A percentile compares a stretch with the other conserved stretches of the same genome.
These are phyloP conservation scores for Dicyrtomina minuta DNA, from an alignment of 2,888 invertebrate species.

Conservation along the genomic window DNA sequence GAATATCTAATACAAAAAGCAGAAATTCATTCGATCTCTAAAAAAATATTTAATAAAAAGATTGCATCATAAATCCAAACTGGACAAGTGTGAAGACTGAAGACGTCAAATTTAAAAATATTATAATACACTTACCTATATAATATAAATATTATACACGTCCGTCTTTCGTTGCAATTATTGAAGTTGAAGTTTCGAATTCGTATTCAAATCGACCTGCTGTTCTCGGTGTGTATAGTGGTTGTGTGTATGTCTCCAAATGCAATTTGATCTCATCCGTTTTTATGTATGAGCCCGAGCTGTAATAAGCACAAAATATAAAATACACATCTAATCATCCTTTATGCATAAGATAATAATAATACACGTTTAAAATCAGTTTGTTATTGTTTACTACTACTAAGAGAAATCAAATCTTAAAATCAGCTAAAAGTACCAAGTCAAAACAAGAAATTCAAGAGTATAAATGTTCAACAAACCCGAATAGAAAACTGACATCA, in stretches of 20 bases:
- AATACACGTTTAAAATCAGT: neutral
- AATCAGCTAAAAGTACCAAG: too few species aligned
- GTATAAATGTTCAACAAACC: too few species aligned
- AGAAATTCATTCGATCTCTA: constrained; percentile 1
- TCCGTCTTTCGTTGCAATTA: neutral
- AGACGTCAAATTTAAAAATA: neutral
- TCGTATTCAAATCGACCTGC: neutral
- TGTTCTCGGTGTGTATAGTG: neutral
- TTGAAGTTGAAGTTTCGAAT: constrained; percentile 1
- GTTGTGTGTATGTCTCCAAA: constrained; percentile 19
- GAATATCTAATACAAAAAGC: neutral
- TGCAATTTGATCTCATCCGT: constrained; percentile 28
- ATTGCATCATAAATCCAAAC: neutral
- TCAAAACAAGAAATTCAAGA: too few species aligned
- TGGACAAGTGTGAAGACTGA: constrained; percentile 2
- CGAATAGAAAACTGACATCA: too few species aligned
- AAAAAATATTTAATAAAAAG: neutral
- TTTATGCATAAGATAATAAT: neutral
- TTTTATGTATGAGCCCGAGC: neutral
- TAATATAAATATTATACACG: too few species aligned
- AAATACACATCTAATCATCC: neutral
- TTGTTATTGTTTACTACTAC: constrained; percentile 4
- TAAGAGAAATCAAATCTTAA: too few species aligned
- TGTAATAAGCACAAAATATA: neutral
- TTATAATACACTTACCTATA: too few species aligned